A percentile compares a stretch with the other conserved stretches of the same genome.
Conservation (phyloP, 1,140 invertebrate genomes). For the Coptotermes formosanus region DNA sequence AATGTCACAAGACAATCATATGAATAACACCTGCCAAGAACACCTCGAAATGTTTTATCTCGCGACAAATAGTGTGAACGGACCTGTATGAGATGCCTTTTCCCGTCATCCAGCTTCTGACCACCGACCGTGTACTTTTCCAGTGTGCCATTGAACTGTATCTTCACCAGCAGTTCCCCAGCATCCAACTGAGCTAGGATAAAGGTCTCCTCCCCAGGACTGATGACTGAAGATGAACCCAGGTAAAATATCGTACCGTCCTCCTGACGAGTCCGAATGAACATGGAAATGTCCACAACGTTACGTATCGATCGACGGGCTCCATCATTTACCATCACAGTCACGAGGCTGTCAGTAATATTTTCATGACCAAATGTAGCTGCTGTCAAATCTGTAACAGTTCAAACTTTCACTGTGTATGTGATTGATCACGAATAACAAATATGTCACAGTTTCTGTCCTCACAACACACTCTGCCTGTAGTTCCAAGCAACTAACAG, state of each 20-base stretch:
- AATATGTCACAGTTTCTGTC: neutral
- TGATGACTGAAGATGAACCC: conserved; percentile 63
- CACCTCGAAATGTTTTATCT: no score
- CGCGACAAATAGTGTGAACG: conserved; percentile 21
- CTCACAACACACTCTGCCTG: neutral
- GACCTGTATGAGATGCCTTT: conserved; percentile 81
- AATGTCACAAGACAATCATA: no score
- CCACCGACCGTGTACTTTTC: conserved; percentile 79
- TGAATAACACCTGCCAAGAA: no score
- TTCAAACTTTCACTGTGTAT: neutral
- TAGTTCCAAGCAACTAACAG: neutral
- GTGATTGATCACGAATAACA: no score
- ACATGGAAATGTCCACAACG: conserved; percentile 88
- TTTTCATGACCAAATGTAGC: conserved; percentile 89
- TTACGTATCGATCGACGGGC: conserved; percentile 68
- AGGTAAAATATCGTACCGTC: conserved; percentile 86
- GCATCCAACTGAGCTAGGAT: conserved; percentile 73
- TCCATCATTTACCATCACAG: conserved; percentile 64
- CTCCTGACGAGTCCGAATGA: conserved; percentile 80
- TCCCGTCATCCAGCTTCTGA: conserved; percentile 80
- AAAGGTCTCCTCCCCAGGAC: conserved; percentile 60
- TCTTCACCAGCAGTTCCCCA: conserved; percentile 73
- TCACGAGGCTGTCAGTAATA: conserved; percentile 67
- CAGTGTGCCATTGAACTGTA: conserved; percentile 76
- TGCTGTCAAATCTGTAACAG: conserved; percentile 69